Conservation (phyloP, 2,113 vertebrate species). For the Nothobranchius furzeri region DNA sequence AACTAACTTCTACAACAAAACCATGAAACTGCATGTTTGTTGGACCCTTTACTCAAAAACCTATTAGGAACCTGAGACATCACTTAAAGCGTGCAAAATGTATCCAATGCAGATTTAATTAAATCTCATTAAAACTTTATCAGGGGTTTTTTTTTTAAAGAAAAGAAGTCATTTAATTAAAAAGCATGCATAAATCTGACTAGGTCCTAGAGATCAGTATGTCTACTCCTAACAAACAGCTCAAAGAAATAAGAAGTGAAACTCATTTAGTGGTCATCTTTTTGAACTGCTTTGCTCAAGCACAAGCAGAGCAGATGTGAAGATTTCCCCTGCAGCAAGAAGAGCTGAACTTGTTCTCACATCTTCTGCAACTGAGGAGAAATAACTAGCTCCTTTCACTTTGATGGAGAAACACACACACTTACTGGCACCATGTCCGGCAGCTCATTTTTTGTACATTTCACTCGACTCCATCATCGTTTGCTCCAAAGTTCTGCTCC, state of each 20-base stretch:
- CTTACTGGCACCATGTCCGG: constrained; percentile 23
- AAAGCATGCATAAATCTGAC: background rate
- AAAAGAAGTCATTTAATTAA: background rate
- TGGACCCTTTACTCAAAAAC: too few species aligned
- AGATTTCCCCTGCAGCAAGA: constrained; percentile 66
- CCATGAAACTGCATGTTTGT: background rate
- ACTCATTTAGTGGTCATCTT: constrained; percentile 42
- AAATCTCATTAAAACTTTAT: background rate
- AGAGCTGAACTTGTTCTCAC: constrained; percentile 65
- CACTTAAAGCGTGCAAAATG: too few species aligned
- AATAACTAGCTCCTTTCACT: constrained; percentile 72
- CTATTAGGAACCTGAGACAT: too few species aligned
- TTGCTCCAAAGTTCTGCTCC: background rate
- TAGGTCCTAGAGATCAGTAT: constrained; percentile 7
- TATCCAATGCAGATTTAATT: too few species aligned
- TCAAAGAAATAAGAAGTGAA: constrained; percentile 38
- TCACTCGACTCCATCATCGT: constrained; percentile 19
- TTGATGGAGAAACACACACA: constrained; percentile 50
- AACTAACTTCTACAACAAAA: background rate
- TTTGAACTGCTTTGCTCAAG: constrained; percentile 57
- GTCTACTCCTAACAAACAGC: constrained; percentile 45
- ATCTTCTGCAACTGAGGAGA: constrained; percentile 63
- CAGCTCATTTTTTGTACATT: constrained; percentile 34
- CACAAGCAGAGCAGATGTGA: constrained; percentile 53
- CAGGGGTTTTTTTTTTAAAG: background rate